Evolutionary conservation across 2,113 vertebrate genomes (phyloP), one percentile per base, ranked within the genome.

Genomic region (Psettodes erumei): DNA sequence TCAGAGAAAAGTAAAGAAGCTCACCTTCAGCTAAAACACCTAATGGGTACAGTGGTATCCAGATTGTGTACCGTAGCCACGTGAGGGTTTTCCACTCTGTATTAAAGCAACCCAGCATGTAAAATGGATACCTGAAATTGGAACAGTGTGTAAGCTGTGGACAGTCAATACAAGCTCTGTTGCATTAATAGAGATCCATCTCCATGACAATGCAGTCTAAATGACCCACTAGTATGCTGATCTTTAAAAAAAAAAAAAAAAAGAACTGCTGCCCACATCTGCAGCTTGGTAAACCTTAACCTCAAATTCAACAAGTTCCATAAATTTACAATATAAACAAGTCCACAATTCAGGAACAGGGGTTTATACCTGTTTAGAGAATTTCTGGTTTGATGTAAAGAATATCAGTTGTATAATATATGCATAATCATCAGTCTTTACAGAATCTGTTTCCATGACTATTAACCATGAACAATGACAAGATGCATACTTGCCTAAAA

Each of bases 61-160:
- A 99, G 83, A 95, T 48, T 10, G 94, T 96, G 90, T 99, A 98
- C 7, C 96, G 94, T 63, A 99, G 93, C 98, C 98, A 99, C 0
- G 96, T 99, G 21, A 99, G 94, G 19, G 92, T 87, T 87, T 95
- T 96, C 98, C 97, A 99, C 70, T 99, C 95, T n/a, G 95, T 95
- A 37, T 96, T 94, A 0, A 97, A 90, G 90, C 96, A 98, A 47
- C 91, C 90, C 56, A 99, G 93, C 96, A 99, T 97, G 91, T 99
- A 98, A 92, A 96, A 98, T 0, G 98, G 96, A 88, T 99, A 99
- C 94, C 98, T 99, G 48, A 38, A 63, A 63, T 50, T 18, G 4
- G 18, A 72, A 21, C 27, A 42, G 6, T 1, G 13, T 38, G 25
- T 75, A 21, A 61, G 66, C 27, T 70, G 58, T 27, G 58, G 9